phyloP scores from a whole-genome alignment of 2,113 vertebrate species.

The Macrotus californicus region DNA sequence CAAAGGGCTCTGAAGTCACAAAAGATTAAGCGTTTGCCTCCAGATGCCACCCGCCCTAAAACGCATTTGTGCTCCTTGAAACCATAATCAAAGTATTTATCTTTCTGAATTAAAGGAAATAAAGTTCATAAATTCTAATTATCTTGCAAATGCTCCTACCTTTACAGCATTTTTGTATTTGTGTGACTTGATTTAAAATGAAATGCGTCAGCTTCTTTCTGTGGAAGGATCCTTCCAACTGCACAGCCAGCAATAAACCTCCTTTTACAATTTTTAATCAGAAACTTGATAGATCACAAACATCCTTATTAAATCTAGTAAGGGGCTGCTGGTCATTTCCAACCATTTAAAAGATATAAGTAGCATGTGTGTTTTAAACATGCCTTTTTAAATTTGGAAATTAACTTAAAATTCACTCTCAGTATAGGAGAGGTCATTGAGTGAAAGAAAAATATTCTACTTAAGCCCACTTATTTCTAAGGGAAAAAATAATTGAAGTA shows the following conservation, averaged over 20 bases:
- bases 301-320: neutral
- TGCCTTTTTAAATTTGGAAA: neutral
- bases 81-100: neutral
- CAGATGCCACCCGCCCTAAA: neutral
- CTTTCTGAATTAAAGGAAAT: neutral
- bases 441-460: slow-evolving; percentile 14
- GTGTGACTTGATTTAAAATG: slow-evolving; percentile 50
- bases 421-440: neutral
- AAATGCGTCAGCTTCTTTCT: slow-evolving; percentile 2
- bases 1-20: neutral
- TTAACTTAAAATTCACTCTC: neutral
- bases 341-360: neutral
- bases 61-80: neutral
- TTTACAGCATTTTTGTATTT: neutral
- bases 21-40: neutral
- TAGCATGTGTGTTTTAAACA: neutral
- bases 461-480: neutral
- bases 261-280: neutral
- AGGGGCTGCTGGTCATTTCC: neutral
- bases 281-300: neutral
- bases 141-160: slow-evolving; percentile 1
- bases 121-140: neutral
- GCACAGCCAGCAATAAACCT: neutral
- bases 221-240: neutral
- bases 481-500: neutral